Conservation (phyloP, 1,140 invertebrate genomes). For the Drosophila repleta region DNA sequence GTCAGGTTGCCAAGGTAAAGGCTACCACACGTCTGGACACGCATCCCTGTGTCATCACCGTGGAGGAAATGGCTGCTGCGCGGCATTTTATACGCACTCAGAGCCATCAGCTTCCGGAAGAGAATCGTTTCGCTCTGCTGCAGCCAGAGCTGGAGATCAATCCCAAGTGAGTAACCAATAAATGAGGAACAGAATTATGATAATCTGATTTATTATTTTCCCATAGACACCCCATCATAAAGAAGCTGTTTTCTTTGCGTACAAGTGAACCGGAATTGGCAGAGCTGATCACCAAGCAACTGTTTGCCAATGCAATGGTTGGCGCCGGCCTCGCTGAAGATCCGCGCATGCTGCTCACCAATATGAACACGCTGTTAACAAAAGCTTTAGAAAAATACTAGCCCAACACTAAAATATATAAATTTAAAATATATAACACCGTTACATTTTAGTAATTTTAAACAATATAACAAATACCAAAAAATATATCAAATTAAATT, state of each 20-base stretch:
- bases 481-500: background rate
- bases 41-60: constrained; percentile 97
- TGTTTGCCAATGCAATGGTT: constrained; percentile 98
- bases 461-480: background rate
- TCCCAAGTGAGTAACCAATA: constrained; percentile 87
- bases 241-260: constrained; percentile 92
- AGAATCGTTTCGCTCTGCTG: constrained; percentile 93
- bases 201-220: too few species aligned
- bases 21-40: constrained; percentile 92
- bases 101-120: constrained; percentile 92
- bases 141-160: constrained; percentile 97
- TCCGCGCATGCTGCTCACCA: constrained; percentile 91
- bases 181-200: too few species aligned
- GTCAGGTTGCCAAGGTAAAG: constrained; percentile 92
- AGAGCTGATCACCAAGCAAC: constrained; percentile 93
- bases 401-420: background rate
- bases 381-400: constrained; percentile 93
- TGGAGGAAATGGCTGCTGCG: constrained; percentile 97
- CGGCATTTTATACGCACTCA: constrained; percentile 97
- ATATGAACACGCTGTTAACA: constrained; percentile 94
- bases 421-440: constrained; percentile 21
- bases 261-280: constrained; percentile 91
- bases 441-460: too few species aligned
- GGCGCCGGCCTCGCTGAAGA: constrained; percentile 97
- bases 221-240: constrained; percentile 93